phyloP scores from a whole-genome alignment of 2,888 invertebrate species.

The Lacanobia oleracea region DNA sequence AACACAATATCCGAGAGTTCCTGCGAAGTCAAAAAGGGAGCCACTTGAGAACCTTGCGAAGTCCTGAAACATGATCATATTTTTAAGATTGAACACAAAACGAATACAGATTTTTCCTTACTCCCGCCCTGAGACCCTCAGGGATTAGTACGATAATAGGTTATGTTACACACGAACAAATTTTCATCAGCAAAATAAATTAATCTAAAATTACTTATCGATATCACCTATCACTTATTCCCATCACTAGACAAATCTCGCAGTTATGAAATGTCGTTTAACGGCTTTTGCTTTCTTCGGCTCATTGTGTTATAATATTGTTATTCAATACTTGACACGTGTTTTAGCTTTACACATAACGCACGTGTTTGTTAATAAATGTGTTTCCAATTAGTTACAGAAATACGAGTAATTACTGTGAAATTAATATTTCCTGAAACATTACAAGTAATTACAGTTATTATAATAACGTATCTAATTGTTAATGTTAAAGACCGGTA shows the following conservation, averaged over 20 bases:
- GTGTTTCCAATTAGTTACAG: slow-evolving; percentile 2
- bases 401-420: background rate
- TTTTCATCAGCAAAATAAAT: too few species aligned
- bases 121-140: too few species aligned
- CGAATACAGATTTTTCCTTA: too few species aligned
- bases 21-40: too few species aligned
- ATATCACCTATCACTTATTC: slow-evolving; percentile 18
- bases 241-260: slow-evolving; percentile 39
- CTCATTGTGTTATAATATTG: slow-evolving; percentile 47
- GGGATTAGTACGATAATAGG: too few species aligned
- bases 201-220: slow-evolving; percentile 38
- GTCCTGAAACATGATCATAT: too few species aligned
- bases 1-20: too few species aligned
- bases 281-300: slow-evolving; percentile 72
- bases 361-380: slow-evolving; percentile 15
- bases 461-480: background rate
- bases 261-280: slow-evolving; percentile 70
- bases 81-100: too few species aligned
- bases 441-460: background rate
- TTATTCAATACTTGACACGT: slow-evolving; percentile 43
- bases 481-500: too few species aligned
- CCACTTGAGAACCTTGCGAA: too few species aligned
- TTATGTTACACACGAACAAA: too few species aligned
- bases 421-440: slow-evolving; percentile 3
- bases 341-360: background rate